Conservation (phyloP, 2,113 vertebrate genomes). For the Semicossyphus pulcher region DNA sequence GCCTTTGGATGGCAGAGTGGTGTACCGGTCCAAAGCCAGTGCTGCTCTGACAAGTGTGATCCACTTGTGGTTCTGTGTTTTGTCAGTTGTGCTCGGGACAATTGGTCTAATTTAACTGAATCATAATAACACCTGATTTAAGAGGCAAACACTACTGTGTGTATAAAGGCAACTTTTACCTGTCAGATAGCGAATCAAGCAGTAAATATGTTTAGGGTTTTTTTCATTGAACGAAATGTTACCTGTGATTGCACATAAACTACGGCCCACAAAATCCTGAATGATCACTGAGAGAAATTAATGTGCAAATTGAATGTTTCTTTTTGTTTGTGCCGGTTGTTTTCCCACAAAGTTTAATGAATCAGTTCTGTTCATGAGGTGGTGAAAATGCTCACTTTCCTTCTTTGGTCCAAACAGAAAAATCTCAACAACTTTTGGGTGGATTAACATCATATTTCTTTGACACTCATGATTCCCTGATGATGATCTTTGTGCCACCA, state of each 20-base stretch:
- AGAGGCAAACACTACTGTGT: neutral
- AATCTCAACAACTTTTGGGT: no score
- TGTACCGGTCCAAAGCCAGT: conserved; percentile 71
- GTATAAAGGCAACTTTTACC: neutral
- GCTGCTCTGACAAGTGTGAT: conserved; percentile 14
- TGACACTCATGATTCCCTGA: no score
- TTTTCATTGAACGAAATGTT: neutral
- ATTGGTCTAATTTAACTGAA: conserved; percentile 33
- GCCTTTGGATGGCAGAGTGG: conserved; percentile 78
- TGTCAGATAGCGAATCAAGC: conserved; percentile 7
- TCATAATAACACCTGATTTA: neutral
- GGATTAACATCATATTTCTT: no score
- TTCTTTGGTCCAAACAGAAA: no score
- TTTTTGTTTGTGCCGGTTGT: neutral
- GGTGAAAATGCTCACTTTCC: no score
- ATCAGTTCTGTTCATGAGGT: no score
- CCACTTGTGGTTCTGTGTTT: conserved; percentile 38
- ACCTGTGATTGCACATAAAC: neutral
- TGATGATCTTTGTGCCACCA: no score
- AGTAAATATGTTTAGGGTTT: neutral
- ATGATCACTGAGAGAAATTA: neutral
- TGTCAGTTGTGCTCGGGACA: conserved; percentile 48
- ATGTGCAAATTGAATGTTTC: neutral
- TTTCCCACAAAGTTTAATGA: no score
- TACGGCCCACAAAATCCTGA: no score